Evolutionary conservation across 2,888 invertebrate species (phyloP).

Genomic region (Orthosia incerta): DNA sequence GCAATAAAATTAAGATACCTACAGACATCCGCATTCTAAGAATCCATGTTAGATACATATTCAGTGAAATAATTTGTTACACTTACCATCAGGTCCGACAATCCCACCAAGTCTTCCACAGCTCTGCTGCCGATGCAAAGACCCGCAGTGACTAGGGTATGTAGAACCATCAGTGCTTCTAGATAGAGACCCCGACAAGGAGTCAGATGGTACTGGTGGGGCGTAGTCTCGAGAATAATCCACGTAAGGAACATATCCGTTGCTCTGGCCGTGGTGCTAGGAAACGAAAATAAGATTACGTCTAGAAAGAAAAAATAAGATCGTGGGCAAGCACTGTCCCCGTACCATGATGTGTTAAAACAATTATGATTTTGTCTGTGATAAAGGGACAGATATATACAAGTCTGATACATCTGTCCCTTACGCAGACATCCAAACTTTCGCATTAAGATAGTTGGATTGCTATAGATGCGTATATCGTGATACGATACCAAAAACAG

Average conservation of each 20-base stretch:
- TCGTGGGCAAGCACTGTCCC: neutral
- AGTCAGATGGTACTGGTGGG: conserved; percentile 92
- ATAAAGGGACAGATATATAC: too few relatives aligned
- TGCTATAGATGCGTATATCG: too few relatives aligned
- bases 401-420: too few relatives aligned
- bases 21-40: neutral
- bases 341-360: too few relatives aligned
- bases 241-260: conserved; percentile 97
- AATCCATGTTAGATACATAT: neutral
- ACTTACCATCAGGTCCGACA: conserved; percentile 86
- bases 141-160: conserved; percentile 81
- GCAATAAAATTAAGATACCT: neutral
- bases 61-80: neutral
- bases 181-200: conserved; percentile 81
- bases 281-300: conserved; percentile 12
- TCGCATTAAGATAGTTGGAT: too few relatives aligned
- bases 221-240: conserved; percentile 97
- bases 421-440: too few relatives aligned
- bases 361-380: too few relatives aligned
- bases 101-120: conserved; percentile 81
- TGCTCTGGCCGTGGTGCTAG: conserved; percentile 91
- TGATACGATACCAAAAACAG: neutral
- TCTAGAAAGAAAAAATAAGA: neutral
- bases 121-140: conserved; percentile 81
- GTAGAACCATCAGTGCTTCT: conserved; percentile 83